These are phyloP conservation scores for Nomada lathburiana DNA, from an alignment of 2,888 invertebrate species.

Conservation along the genomic window DNA sequence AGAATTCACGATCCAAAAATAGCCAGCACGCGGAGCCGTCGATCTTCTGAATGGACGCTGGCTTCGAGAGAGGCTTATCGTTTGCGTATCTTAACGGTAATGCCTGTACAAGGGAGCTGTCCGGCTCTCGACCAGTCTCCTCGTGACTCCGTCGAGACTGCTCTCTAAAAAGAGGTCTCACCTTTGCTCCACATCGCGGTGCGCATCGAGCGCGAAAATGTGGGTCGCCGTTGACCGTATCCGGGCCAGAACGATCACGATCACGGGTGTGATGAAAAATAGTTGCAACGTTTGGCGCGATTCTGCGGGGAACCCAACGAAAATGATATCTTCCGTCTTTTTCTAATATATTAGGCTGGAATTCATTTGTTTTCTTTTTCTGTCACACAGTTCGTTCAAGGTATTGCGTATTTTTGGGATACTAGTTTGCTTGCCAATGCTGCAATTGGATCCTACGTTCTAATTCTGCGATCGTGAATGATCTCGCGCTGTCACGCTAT, in stretches of 20 bases:
- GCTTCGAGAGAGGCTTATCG: constrained; percentile 52
- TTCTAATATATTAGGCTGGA: neutral
- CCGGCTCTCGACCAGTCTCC: constrained; percentile 45
- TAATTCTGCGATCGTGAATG: too few species aligned
- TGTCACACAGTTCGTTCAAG: too few species aligned
- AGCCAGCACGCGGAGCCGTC: constrained; percentile 17
- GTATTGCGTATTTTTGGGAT: too few species aligned
- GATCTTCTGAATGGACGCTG: constrained; percentile 43
- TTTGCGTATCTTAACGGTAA: constrained; percentile 68
- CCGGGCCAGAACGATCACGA: constrained; percentile 41
- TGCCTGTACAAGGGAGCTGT: constrained; percentile 41
- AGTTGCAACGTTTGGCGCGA: neutral
- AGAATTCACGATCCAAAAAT: constrained; percentile 24
- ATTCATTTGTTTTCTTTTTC: too few species aligned
- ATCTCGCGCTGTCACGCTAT: too few species aligned
- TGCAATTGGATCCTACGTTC: too few species aligned
- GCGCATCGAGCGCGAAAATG: constrained; percentile 32
- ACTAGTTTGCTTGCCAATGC: too few species aligned
- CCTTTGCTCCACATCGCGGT: constrained; percentile 52
- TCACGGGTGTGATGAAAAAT: neutral
- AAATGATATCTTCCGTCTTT: neutral
- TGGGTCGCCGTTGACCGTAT: constrained; percentile 50
- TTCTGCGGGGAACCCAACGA: neutral
- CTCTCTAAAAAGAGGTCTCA: constrained; percentile 59
- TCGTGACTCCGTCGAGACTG: constrained; percentile 55